phyloP scores from a whole-genome alignment of 2,797 vertebrate genomes.

The Tolypeutes matacus region DNA sequence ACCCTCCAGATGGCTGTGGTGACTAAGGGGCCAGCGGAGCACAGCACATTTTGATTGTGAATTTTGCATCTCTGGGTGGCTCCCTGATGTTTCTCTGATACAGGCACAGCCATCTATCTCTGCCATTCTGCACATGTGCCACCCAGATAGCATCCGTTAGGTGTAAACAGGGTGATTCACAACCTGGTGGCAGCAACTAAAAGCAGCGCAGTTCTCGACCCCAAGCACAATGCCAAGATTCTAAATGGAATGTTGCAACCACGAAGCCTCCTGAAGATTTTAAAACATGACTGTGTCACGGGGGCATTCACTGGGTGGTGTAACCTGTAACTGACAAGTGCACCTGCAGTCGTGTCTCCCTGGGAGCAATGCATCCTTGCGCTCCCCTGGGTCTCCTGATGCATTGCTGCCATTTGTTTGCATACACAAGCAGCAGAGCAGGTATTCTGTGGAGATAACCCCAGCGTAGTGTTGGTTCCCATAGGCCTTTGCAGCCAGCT shows the following conservation, averaged over 20 bases:
- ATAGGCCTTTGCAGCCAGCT: slow-evolving; percentile 63
- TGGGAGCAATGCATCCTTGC: neutral
- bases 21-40: neutral
- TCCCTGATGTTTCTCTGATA: neutral
- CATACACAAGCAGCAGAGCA: neutral
- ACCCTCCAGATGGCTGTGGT: neutral
- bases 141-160: slow-evolving; percentile 48
- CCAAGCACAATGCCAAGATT: slow-evolving; percentile 54
- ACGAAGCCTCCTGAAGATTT: slow-evolving; percentile 52
- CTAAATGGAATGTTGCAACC: slow-evolving; percentile 68
- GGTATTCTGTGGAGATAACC: slow-evolving; percentile 8
- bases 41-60: neutral
- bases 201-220: slow-evolving; percentile 66
- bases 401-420: neutral
- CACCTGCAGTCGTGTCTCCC: neutral
- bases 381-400: neutral
- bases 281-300: slow-evolving; percentile 64
- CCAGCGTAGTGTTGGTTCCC: slow-evolving; percentile 50
- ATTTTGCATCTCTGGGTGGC: neutral
- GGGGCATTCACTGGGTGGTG: neutral
- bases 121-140: neutral
- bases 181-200: slow-evolving; percentile 75
- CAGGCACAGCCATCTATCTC: slow-evolving; percentile 61
- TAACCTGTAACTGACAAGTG: slow-evolving; percentile 65
- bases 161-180: slow-evolving; percentile 80